Evolutionary conservation across 2,888 invertebrate genomes (phyloP), one percentile per base, ranked within the genome.

Genomic region (Cantharis rustica): DNA sequence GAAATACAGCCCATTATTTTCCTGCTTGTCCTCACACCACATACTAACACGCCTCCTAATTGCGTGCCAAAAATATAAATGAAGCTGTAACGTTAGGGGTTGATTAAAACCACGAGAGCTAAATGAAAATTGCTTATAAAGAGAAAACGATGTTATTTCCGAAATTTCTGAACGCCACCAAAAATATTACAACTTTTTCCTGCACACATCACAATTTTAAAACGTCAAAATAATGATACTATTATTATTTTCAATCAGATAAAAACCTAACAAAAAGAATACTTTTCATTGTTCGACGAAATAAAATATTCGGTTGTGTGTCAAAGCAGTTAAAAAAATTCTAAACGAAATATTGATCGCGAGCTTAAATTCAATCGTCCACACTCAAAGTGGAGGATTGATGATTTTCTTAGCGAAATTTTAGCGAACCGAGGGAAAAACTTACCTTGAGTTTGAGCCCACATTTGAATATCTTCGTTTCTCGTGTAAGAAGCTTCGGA

Each of bases 361-460:
- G 4, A 20, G 20, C 20, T 20, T n/a, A n/a, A n/a, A n/a, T 23
- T 7, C 17, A 17, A 17, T 17, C 17, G 17, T 17, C 5, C 20
- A 23, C 0, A 7, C 20, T 23, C 0, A 23, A 23, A 23, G 0
- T 17, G 3, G 5, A 3, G 5, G 20, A 23, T n/a, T n/a, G n/a
- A 20, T 1, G 5, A 20, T 20, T 7, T 23, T 23, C 7, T 9
- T 9, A 23, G 23, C 23, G 5, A 5, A 10, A 20, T 20, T 20
- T 20, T 20, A 20, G n/a, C n/a, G n/a, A 20, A 4, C 20, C 10
- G 10, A 11, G 10, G 10, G 26, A 68, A 47, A 16, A 68, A 17
- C 85, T 87, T 86, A 95, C 96, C 95, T 86, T 95, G 94, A 82
- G 93, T 88, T 17, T 93, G 92, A 20, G 94, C 91, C 96, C 96